Base-by-base conservation (phyloP, 92 coral and sea anemone species). In the Isaurus tuberculatus region DNA sequence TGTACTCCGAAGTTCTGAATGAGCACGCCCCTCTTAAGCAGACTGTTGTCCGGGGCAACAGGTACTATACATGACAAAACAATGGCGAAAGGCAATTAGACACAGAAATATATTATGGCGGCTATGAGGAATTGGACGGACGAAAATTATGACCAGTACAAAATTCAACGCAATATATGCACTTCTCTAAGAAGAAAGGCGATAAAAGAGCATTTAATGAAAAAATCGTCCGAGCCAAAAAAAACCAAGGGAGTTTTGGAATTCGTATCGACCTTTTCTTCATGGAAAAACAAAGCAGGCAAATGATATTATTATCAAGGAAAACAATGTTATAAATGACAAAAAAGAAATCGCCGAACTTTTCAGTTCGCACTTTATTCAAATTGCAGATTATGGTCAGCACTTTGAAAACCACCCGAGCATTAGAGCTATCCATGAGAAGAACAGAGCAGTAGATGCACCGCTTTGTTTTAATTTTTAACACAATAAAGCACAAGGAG, bases 81-180 rank as follows among this genome's bases (percentile, higher is more conserved):
- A 86, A 73, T 89, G 87, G 90, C 34, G 90, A 5, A 85, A 85
- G 81, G 92, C 86, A 67, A 89, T 85, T 3, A 43, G 92, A 17
- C 74, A 79, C 7, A 49, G 90, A 19, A 86, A 89, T 32, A 79
- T 81, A 4, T 67, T 89, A 27, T 81, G 87, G 89, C 65, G 68
- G 69, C 65, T 34, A 89, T 49, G 5, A 29, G 67, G 32, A 73
- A 89, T 23, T 73, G 85, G 19, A 79, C 87, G 9, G 85, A 89
- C 30, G 87, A 48, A 13, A 89, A 89, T 81, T 81, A 86, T 64
- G 92, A 79, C 5, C 36, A 11, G 8, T 85, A 79, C 33, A 89
- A 85, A 46, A 42, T 72, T 33, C 89, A 89, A 58, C 64, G 92
- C n/a, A 89, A 89, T 32, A 73, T 1, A 29, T 89, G 89, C 28